Percentiles rank a stretch among this genome's conserved stretches.
These are phyloP conservation scores for Hexactinellida sp. DNA, from an alignment of 37 sponge, comb jelly and placozoan genomes.

Conservation along the genomic window DNA sequence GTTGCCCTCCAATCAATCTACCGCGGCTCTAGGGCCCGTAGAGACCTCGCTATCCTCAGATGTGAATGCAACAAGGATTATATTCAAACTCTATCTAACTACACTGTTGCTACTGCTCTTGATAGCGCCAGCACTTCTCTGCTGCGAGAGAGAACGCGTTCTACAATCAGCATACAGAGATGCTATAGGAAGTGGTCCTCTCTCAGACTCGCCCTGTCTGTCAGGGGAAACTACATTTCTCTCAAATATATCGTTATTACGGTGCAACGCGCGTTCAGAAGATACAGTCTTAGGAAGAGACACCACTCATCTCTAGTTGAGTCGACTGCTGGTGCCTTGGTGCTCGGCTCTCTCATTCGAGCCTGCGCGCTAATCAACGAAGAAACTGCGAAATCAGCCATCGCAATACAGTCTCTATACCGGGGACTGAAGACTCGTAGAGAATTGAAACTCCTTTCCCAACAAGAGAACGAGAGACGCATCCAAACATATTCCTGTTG, in stretches of 20 bases:
- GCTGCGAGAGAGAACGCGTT: background rate
- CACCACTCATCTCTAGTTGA: background rate
- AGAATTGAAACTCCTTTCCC: background rate
- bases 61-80: background rate
- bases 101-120: background rate
- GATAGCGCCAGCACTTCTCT: background rate
- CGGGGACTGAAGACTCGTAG: constrained; percentile 11
- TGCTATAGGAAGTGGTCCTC: background rate
- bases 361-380: background rate
- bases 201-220: background rate
- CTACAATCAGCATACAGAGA: background rate
- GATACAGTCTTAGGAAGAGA: background rate
- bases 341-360: background rate
- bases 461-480: background rate
- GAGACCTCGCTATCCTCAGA: background rate
- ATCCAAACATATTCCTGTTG: background rate
- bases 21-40: constrained; percentile 17
- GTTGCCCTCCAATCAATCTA: constrained; percentile 21
- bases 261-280: constrained; percentile 16
- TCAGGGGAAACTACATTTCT: background rate
- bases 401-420: constrained; percentile 16
- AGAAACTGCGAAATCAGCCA: constrained; percentile 4
- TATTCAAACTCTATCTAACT: background rate
- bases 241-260: background rate
- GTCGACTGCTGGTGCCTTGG: background rate